Percentiles rank a stretch among this genome's conserved stretches.
These are phyloP conservation scores for Cydia strobilella DNA, from an alignment of 1,140 invertebrate genomes.

Conservation along the genomic window DNA sequence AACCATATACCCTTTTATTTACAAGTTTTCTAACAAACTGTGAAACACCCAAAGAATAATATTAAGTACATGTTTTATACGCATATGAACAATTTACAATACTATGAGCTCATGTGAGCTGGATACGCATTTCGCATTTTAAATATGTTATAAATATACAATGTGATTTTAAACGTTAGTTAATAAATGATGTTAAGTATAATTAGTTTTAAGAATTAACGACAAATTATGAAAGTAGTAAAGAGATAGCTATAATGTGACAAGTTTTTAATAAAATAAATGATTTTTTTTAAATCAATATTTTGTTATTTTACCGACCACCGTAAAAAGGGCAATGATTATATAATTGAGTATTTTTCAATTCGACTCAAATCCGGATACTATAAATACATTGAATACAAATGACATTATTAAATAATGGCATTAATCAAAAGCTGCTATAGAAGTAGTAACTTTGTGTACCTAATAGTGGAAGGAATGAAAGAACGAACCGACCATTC, in stretches of 20 bases:
- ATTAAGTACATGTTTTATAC: not conserved
- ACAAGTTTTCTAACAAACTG: not conserved
- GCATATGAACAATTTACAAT: not conserved
- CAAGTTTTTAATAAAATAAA: constrained; percentile 8
- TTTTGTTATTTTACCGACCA: not conserved
- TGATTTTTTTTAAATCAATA: not conserved
- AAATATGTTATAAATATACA: not conserved
- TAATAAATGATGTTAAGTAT: not conserved
- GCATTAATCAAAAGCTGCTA: too few relatives aligned
- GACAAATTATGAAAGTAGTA: not conserved
- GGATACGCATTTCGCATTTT: not conserved
- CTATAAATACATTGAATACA: too few relatives aligned
- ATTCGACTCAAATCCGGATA: too few relatives aligned
- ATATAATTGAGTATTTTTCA: too few relatives aligned
- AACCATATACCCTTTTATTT: not conserved
- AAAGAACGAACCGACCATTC: too few relatives aligned
- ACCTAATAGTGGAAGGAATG: too few relatives aligned
- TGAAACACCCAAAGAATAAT: not conserved
- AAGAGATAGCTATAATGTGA: not conserved
- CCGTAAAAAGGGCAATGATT: not conserved
- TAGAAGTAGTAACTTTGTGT: too few relatives aligned
- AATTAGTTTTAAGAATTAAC: not conserved
- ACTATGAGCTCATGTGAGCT: not conserved
- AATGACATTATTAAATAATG: too few relatives aligned
- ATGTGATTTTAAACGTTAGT: not conserved